Conservation (phyloP, 2,797 vertebrate genomes). For the Hemibagrus guttatus region DNA sequence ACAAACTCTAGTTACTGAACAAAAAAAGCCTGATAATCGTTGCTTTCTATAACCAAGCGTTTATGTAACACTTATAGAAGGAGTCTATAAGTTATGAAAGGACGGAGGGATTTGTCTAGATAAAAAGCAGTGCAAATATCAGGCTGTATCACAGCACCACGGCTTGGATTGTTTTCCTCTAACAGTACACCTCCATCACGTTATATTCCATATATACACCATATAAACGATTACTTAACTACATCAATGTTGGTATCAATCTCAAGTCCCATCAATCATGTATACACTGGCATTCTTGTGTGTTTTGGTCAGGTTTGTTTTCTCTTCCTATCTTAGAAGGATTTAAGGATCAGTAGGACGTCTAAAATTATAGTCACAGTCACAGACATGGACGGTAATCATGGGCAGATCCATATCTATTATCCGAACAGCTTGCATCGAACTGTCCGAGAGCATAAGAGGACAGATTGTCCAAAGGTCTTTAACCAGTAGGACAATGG, state of each 20-base stretch:
- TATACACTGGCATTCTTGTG: background rate
- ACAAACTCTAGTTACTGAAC: background rate
- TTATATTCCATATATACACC: background rate
- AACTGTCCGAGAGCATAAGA: background rate
- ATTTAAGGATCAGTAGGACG: background rate
- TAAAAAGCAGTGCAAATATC: background rate
- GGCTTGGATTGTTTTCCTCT: background rate
- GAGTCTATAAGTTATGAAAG: background rate
- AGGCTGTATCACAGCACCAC: background rate
- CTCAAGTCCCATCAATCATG: constrained; percentile 3
- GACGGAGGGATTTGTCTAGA: background rate
- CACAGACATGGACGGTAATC: background rate
- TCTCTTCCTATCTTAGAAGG: background rate
- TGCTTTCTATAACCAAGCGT: background rate
- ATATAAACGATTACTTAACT: background rate
- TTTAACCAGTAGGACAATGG: background rate
- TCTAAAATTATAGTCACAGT: background rate
- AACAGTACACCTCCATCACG: background rate
- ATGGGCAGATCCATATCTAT: background rate
- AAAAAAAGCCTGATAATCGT: background rate
- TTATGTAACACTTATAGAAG: background rate
- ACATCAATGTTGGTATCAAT: background rate
- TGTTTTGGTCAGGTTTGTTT: background rate
- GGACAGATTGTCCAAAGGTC: background rate
- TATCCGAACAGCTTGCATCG: background rate